Evolutionary conservation across 2,797 vertebrate species (phyloP).

Genomic region (Ciconia nigra): DNA sequence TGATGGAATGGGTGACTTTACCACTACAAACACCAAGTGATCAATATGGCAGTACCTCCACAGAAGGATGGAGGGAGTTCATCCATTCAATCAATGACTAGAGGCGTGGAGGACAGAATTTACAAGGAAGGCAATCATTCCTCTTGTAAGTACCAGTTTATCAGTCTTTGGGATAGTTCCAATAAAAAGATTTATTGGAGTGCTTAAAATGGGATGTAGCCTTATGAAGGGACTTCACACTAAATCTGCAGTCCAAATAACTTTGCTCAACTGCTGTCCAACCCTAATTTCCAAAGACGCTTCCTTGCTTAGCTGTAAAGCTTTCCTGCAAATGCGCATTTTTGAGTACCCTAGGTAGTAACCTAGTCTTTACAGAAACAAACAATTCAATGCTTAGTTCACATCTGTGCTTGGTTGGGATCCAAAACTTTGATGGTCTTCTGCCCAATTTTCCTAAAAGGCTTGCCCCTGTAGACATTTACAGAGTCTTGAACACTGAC

Average conservation of each 20-base stretch:
- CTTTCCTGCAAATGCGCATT: neutral
- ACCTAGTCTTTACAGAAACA: neutral
- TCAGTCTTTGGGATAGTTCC: neutral
- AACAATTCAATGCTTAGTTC: neutral
- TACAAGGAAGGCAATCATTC: neutral
- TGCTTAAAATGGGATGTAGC: neutral
- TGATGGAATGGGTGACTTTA: neutral
- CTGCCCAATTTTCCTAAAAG: neutral
- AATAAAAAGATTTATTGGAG: neutral
- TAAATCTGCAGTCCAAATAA: neutral
- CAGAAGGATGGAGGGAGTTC: neutral
- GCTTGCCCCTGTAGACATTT: neutral
- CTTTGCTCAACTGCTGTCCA: neutral
- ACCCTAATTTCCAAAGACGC: neutral
- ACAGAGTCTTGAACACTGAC: neutral
- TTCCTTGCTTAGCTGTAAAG: neutral
- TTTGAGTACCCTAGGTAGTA: neutral
- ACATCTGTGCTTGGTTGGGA: neutral
- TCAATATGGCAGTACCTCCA: neutral
- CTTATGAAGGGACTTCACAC: neutral
- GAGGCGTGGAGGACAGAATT: neutral
- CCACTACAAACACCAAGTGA: neutral
- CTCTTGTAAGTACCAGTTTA: neutral
- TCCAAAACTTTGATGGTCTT: neutral
- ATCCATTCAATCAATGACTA: neutral